These are phyloP conservation scores for Phyto melanocephala DNA, from an alignment of 2,888 invertebrate species.

Conservation along the genomic window DNA sequence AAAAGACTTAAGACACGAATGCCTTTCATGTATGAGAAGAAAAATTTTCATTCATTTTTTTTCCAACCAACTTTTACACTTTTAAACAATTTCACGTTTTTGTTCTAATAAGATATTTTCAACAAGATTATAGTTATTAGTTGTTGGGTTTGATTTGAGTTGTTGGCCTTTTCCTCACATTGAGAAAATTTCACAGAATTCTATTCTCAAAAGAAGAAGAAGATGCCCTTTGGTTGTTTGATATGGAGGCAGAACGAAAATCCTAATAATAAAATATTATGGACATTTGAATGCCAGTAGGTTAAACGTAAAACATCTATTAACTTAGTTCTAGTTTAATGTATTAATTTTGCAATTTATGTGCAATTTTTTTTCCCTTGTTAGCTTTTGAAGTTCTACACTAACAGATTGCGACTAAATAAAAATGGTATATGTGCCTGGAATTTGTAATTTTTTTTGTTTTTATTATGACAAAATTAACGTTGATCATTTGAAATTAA, in stretches of 20 bases:
- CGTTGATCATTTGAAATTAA: conserved; percentile 34
- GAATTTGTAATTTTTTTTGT: background rate
- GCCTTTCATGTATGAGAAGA: background rate
- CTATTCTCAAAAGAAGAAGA: background rate
- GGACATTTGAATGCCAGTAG: conserved; percentile 52
- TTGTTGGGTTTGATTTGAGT: background rate
- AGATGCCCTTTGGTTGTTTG: conserved; percentile 33
- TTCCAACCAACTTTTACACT: background rate
- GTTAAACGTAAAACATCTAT: conserved; percentile 38
- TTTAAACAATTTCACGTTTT: conserved; percentile 59
- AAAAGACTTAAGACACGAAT: conserved; percentile 36
- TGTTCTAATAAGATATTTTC: conserved; percentile 63
- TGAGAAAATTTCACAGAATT: conserved; percentile 11
- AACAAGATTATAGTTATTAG: conserved; percentile 54
- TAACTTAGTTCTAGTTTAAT: conserved; percentile 22
- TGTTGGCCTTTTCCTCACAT: background rate
- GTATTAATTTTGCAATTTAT: conserved; percentile 27
- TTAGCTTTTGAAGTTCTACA: no score
- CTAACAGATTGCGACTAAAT: no score
- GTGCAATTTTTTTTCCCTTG: no score
- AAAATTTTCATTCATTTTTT: background rate
- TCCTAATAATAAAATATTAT: conserved; percentile 27
- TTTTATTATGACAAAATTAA: background rate
- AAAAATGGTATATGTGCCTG: no score
- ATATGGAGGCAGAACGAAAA: background rate